Evolutionary conservation across 2,797 vertebrate genomes (phyloP), one percentile per base, ranked within the genome.

Genomic region (Rallus crepitans): DNA sequence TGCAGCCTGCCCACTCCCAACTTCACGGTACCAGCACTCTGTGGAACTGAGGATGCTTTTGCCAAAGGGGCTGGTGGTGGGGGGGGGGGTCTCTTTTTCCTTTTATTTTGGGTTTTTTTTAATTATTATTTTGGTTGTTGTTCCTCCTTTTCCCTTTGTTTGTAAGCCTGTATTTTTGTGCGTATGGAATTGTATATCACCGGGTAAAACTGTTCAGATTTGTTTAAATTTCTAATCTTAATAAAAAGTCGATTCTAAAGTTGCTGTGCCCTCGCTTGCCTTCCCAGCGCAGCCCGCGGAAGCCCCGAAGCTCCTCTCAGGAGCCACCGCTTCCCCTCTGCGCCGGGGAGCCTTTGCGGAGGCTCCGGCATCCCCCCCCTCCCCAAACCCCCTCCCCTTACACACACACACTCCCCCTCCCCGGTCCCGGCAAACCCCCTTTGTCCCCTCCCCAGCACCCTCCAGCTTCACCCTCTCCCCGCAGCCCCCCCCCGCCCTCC

Each of bases 181-280:
- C 98, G 97, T 98, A 98, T 98, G 98, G 98, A 99, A 98, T 98
- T 99, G 99, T 99, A 98, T 98, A 98, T 99, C 98, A 98, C 99
- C 99, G 98, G 99, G 97, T 98, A 98, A 98, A 99, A 99, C 99
- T 99, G 99, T 99, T 99, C 97, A 98, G 98, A 98, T 98, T 99
- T 99, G 98, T 99, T 98, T 99, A 98, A 98, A 98, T 99, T 98
- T 99, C 98, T 99, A 99, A 99, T 97, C 99, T 98, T 98, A 99
- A 99, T 99, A 99, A 99, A 98, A 98, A 97, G 94, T 96, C 97
- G 47, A 93, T 75, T 97, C 87, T 87, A 93, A 95, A 97, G 81
- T 96, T 86, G 66, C 77, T 75, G 75, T 53, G 28, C 33, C 72
- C 52, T 90, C 14, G 0, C 37, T 76, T 87, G 52, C 85, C 79